Base-by-base conservation (phyloP, 2,113 vertebrate species). In the Strix uralensis region DNA sequence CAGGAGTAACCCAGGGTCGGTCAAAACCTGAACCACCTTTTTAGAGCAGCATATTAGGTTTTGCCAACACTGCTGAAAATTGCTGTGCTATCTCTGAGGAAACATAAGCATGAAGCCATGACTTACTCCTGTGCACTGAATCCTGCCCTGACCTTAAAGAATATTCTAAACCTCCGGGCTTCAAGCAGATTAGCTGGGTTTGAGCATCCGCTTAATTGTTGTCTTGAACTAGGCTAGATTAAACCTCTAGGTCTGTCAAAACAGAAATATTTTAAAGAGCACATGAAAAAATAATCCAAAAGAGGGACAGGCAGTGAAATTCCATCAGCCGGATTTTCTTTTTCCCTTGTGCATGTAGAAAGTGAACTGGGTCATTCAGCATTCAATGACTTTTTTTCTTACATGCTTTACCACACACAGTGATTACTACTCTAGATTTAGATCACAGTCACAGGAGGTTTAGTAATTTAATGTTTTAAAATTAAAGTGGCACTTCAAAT, bases 391-490 rank as follows among this genome's bases (percentile, higher is more conserved):
- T 74, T 61, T 77, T 87, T 83, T 87, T 83, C 71, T 95, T 87
- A 55, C 5, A 5, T 67, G 92, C 67, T 96, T 91, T 96, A 62
- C 40, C 61, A 84, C 82, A 88, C 78, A 81, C 38, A 86, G 29
- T 0, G 7, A 91, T 93, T 91, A 71, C 55, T 81, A 67, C 55
- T 81, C 44, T 73, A 93, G 88, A 95, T 94, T 88, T 86, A 96
- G 91, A 92, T 88, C 83, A 61, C 36, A 83, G 74, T 72, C 67
- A 63, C 36, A 63, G 77, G 70, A 87, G 67, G 75, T 61, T 94
- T 88, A 86, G 55, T 96, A 86, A 94, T 96, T 92, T 88, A 93
- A 79, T 96, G 94, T 90, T 92, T 95, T 78, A 73, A 86, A 97
- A 83, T 93, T 58, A 74, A 94, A 94, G 86, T 79, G 69, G 70